Base-by-base conservation (phyloP, 2,113 vertebrate species). In the Grammomys surdaster region DNA sequence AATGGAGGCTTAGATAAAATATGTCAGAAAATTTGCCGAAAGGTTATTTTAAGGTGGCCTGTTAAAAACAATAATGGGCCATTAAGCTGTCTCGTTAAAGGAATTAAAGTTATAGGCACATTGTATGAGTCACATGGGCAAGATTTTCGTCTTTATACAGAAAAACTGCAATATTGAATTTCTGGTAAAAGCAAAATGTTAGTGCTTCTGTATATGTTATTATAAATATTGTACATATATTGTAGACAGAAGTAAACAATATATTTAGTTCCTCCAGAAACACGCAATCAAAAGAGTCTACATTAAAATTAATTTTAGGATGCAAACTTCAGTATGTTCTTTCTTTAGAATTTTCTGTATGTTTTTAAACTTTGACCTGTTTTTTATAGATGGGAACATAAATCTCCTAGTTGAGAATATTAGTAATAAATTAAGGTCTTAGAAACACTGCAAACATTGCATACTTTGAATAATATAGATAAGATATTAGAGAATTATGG, bases 1-100 rank as follows among this genome's bases (percentile, higher is more conserved):
- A 97, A 97, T 92, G 95, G 77, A 98, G 75, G 89, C 92, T 98
- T 97, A 98, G 98, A 98, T 98, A 98, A 98, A 98, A 98, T 98
- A 98, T 98, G 98, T 98, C 98, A 98, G 98, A 98, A 98, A 98
- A 98, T 98, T 98, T 98, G 95, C 97, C 58, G 93, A 97, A 98
- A 98, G 98, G 98, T 98, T 97, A 97, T 94, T 97, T 96, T 97
- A 98, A 98, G 98, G 98, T 98, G 98, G 73, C 97, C 98, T 98
- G 96, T 97, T 98, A 98, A 98, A 98, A 98, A 98, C 97, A 98
- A 98, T 99, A 98, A 98, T 98, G 93, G 96, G 58, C 97, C 98
- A 98, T 99, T 98, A 99, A 96, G 89, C 97, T 98, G 97, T 98
- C 98, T 98, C 98, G 98, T 98, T 98, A 98, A 97, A 98, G 97